Percentiles rank a stretch among this genome's conserved stretches.
phyloP scores from a whole-genome alignment of 2,888 invertebrate genomes.

The Metacarcinus magister region DNA sequence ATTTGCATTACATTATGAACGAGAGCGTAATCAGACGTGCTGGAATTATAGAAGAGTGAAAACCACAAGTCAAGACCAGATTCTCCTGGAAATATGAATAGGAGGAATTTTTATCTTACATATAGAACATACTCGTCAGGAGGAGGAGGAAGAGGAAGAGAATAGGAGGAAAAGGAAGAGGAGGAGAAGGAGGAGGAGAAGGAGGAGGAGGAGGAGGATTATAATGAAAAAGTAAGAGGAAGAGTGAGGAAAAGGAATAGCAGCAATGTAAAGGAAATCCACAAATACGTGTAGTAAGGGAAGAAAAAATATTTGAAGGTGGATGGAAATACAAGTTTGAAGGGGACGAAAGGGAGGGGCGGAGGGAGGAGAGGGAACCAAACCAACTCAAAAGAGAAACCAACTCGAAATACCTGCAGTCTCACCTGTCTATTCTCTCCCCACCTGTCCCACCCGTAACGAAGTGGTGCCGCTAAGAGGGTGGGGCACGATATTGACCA shows the following conservation, averaged over 20 bases:
- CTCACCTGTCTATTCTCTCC: background rate
- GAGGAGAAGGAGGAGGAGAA: background rate
- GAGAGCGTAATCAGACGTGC: background rate
- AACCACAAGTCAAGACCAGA: background rate
- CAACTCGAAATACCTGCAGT: background rate
- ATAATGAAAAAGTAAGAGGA: background rate
- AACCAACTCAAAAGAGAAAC: background rate
- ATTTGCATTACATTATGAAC: background rate
- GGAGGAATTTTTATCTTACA: background rate
- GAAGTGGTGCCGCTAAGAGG: background rate
- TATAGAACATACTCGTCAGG: background rate
- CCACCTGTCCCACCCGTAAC: background rate
- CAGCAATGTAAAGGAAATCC: background rate
- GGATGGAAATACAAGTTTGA: background rate
- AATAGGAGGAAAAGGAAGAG: background rate
- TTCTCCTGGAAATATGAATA: background rate
- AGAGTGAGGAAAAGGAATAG: background rate
- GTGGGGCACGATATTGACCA: constrained; percentile 45
- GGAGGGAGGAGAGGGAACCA: background rate
- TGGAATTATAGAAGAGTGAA: background rate
- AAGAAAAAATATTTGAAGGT: background rate
- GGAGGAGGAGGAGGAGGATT: background rate
- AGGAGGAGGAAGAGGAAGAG: background rate
- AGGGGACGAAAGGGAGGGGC: background rate
- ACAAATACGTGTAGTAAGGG: no score